phyloP scores from a whole-genome alignment of 2,113 vertebrate genomes.

The Electrona antarctica region DNA sequence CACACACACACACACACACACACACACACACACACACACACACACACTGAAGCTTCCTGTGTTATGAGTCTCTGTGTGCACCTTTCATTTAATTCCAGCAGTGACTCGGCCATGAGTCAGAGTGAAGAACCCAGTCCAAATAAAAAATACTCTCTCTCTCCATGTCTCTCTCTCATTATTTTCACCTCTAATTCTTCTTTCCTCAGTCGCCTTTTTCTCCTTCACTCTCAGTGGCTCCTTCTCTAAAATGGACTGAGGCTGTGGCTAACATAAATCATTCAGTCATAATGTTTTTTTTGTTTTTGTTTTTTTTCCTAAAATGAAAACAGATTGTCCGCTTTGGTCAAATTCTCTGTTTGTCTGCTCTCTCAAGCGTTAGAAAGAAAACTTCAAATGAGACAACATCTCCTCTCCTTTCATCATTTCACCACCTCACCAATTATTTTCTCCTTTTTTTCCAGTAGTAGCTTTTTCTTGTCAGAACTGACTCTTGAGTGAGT shows the following conservation, averaged over 20 bases:
- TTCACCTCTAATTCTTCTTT: background rate
- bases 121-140: slow-evolving; percentile 65
- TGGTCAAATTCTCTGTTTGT: slow-evolving; percentile 36
- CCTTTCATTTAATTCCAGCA: slow-evolving; percentile 68
- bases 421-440: slow-evolving; percentile 39
- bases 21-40: background rate
- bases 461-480: slow-evolving; percentile 52
- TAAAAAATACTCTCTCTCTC: slow-evolving; percentile 60
- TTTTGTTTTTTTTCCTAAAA: slow-evolving; percentile 67
- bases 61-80: slow-evolving; percentile 58
- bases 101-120: slow-evolving; percentile 67
- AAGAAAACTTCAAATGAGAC: slow-evolving; percentile 24
- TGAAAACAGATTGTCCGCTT: slow-evolving; percentile 78
- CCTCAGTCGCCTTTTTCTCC: slow-evolving; percentile 29
- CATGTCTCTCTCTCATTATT: background rate
- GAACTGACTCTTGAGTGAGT: slow-evolving; percentile 40
- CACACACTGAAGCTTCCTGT: slow-evolving; percentile 48
- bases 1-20: background rate
- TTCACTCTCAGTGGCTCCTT: slow-evolving; percentile 57
- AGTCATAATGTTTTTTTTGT: slow-evolving; percentile 75
- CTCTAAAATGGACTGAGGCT: slow-evolving; percentile 69
- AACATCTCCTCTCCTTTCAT: slow-evolving; percentile 39
- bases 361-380: slow-evolving; percentile 29
- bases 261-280: background rate
- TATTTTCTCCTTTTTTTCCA: slow-evolving; percentile 41